A percentile compares a stretch with the other conserved stretches of the same genome.
Evolutionary conservation across 92 coral and sea anemone genomes (phyloP).

Genomic region (Palythoa grandiflora): DNA sequence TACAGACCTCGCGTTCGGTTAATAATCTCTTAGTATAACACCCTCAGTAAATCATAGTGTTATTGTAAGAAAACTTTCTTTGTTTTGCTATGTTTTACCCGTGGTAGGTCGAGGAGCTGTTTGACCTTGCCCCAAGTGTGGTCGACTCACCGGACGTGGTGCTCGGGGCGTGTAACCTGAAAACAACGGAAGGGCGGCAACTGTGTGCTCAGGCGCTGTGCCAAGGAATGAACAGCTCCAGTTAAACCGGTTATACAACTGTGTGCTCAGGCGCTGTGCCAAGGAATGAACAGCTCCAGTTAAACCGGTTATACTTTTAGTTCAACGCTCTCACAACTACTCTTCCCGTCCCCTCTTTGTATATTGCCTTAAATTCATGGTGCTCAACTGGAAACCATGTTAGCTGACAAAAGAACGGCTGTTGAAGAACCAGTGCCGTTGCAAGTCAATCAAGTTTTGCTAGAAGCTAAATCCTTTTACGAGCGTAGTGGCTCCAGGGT

Average conservation of each 20-base stretch:
- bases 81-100: not conserved
- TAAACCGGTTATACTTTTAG: not conserved
- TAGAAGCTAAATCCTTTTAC: too few relatives aligned
- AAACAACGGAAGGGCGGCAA: slow-evolving; percentile 75
- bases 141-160: slow-evolving; percentile 81
- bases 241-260: not conserved
- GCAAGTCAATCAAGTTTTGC: too few relatives aligned
- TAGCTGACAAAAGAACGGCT: not conserved
- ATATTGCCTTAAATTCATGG: not conserved
- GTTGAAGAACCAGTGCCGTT: too few relatives aligned
- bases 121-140: slow-evolving; percentile 78
- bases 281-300: slow-evolving; percentile 49
- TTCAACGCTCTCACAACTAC: not conserved
- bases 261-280: slow-evolving; percentile 85
- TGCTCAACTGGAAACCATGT: not conserved
- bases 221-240: slow-evolving; percentile 52
- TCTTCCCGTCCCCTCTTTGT: not conserved
- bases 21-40: not conserved
- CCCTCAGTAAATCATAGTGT: not conserved
- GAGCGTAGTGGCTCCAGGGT: too few relatives aligned
- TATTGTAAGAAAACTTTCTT: too few relatives aligned
- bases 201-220: slow-evolving; percentile 87
- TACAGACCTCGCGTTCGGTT: too few relatives aligned
- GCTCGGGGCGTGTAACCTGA: slow-evolving; percentile 82
- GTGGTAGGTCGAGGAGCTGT: slow-evolving; percentile 72